phyloP scores from a whole-genome alignment of 2,113 vertebrate species.

The Stomatorhinus ivindoensis region DNA sequence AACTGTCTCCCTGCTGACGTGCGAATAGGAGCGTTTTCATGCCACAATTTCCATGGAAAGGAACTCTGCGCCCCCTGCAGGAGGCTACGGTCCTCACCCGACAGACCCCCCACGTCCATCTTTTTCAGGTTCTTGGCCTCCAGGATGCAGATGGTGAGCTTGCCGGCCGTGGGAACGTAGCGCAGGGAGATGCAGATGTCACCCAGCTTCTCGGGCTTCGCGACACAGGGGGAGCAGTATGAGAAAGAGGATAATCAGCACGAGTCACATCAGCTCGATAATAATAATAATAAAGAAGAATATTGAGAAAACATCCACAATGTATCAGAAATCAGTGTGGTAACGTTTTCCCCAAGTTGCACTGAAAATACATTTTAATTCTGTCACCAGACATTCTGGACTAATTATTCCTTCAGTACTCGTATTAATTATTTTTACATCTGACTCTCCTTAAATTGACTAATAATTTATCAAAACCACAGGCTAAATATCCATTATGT shows the following conservation, averaged over 20 bases:
- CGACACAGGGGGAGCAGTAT: neutral
- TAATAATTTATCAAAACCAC: neutral
- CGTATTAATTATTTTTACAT: neutral
- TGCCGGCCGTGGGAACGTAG: conserved; percentile 92
- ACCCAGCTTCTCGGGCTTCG: conserved; percentile 90
- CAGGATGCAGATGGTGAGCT: conserved; percentile 94
- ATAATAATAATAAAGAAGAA: neutral
- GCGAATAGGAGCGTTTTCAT: neutral
- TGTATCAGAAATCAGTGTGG: neutral
- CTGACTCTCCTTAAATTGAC: neutral
- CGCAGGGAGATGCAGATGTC: conserved; percentile 96
- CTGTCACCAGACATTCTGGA: neutral
- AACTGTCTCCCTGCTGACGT: neutral
- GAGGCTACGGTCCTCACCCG: conserved; percentile 58
- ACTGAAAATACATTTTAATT: neutral
- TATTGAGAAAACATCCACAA: neutral
- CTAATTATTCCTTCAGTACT: neutral
- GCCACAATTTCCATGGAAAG: neutral
- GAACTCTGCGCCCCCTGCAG: neutral
- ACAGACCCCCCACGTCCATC: conserved; percentile 96
- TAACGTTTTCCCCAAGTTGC: neutral
- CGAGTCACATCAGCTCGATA: neutral
- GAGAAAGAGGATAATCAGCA: neutral
- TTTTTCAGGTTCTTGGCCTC: conserved; percentile 99
- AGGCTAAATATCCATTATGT: neutral